These are phyloP conservation scores for Laupala kohalensis DNA, from an alignment of 1,140 invertebrate species.

Conservation along the genomic window DNA sequence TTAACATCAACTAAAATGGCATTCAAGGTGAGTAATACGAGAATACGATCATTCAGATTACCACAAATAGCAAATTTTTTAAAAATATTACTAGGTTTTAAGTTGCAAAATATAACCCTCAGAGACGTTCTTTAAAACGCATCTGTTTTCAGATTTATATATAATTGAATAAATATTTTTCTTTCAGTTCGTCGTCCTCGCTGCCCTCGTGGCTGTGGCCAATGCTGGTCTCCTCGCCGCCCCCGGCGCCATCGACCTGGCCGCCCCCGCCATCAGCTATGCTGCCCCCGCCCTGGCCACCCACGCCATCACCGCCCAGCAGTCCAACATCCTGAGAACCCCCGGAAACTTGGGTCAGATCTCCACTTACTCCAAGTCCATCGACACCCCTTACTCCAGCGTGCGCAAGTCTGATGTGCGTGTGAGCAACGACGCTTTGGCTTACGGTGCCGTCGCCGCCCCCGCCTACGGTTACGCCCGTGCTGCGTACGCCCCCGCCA, in stretches of 20 bases:
- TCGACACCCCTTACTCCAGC: constrained; percentile 53
- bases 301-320: constrained; percentile 39
- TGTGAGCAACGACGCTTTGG: constrained; percentile 44
- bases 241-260: constrained; percentile 15
- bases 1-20: neutral
- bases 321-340: constrained; percentile 44
- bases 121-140: neutral
- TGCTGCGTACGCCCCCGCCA: constrained; percentile 12
- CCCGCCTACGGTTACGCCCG: constrained; percentile 10
- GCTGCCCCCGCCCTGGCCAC: constrained; percentile 15
- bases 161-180: too few species aligned
- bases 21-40: neutral
- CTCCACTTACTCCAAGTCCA: constrained; percentile 45
- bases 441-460: constrained; percentile 16
- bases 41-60: neutral
- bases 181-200: constrained; percentile 16
- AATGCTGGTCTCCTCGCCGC: constrained; percentile 14
- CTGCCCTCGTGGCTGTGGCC: constrained; percentile 13
- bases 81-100: too few species aligned
- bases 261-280: constrained; percentile 18
- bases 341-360: constrained; percentile 47
- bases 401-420: constrained; percentile 46
- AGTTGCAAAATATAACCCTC: neutral
- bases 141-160: too few species aligned
- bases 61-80: neutral